Evolutionary conservation across 1,140 invertebrate genomes (phyloP).

Genomic region (Pachyrhynchus sulphureomaculatus): DNA sequence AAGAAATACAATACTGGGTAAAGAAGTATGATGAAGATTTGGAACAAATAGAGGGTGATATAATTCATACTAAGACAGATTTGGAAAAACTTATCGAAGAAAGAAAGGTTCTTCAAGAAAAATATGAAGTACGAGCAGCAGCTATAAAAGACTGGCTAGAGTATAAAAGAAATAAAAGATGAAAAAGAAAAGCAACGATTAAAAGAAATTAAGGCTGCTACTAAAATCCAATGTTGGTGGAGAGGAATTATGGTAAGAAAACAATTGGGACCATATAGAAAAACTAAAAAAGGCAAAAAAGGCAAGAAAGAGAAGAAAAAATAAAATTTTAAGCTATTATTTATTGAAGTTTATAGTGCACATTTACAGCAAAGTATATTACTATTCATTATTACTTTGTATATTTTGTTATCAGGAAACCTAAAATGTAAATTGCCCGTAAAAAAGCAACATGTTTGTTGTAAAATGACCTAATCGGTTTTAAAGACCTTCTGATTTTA

Average conservation of each 20-base stretch:
- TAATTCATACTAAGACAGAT: constrained; percentile 15
- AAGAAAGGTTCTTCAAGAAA: background rate
- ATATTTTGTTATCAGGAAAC: too few species aligned
- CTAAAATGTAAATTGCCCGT: too few species aligned
- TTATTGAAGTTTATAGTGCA: too few species aligned
- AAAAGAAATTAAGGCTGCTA: constrained; percentile 10
- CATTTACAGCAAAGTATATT: too few species aligned
- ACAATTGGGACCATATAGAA: constrained; percentile 29
- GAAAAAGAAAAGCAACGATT: constrained; percentile 10
- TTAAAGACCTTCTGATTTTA: too few species aligned
- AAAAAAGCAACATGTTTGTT: too few species aligned
- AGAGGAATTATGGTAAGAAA: constrained; percentile 29
- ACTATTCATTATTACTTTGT: too few species aligned
- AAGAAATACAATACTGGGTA: constrained; percentile 33
- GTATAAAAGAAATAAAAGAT: constrained; percentile 26
- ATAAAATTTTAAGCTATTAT: too few species aligned
- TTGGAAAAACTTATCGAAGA: constrained; percentile 25
- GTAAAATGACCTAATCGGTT: too few species aligned
- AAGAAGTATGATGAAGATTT: constrained; percentile 31
- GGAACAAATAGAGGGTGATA: constrained; percentile 22
- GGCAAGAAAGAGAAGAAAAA: constrained; percentile 3
- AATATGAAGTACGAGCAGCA: constrained; percentile 11
- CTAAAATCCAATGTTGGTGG: constrained; percentile 28
- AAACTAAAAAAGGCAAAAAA: constrained; percentile 17
- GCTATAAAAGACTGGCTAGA: constrained; percentile 30